These are phyloP conservation scores for Pachyseris speciosa DNA, from an alignment of 64 coral and sea anemone genomes.

Conservation along the genomic window DNA sequence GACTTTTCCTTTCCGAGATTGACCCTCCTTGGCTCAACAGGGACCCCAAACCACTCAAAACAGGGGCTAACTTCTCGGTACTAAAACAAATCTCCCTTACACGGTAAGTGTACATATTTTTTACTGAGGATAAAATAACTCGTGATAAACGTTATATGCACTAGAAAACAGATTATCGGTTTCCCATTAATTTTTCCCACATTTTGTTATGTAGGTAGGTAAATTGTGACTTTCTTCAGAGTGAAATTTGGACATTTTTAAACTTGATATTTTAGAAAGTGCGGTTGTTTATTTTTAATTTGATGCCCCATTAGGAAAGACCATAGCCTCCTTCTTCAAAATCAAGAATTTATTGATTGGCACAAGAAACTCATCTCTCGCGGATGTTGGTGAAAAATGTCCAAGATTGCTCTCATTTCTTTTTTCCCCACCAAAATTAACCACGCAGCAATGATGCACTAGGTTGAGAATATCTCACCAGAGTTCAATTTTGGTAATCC, in stretches of 20 bases:
- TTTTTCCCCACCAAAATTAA: not conserved
- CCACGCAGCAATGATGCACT: not conserved
- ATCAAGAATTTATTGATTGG: not conserved
- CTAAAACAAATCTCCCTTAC: not conserved
- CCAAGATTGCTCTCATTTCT: not conserved
- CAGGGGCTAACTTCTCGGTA: not conserved
- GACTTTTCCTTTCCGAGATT: too few relatives aligned
- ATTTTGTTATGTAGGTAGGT: not conserved
- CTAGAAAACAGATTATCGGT: not conserved
- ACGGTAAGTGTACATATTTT: not conserved
- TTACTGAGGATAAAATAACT: not conserved
- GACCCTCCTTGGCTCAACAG: too few relatives aligned
- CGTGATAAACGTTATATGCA: not conserved
- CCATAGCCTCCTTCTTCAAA: not conserved
- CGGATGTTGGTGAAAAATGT: not conserved
- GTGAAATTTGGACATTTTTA: not conserved
- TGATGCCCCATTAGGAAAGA: not conserved
- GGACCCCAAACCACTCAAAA: not conserved
- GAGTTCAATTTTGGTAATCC: too few relatives aligned
- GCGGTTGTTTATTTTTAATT: not conserved
- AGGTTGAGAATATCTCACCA: not conserved
- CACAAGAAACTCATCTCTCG: constrained; percentile 10
- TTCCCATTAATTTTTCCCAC: not conserved
- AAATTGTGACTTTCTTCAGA: not conserved
- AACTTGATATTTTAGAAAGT: not conserved